These are phyloP conservation scores for Chrysogorgia sp. DNA, from an alignment of 92 coral and sea anemone species.

Conservation along the genomic window DNA sequence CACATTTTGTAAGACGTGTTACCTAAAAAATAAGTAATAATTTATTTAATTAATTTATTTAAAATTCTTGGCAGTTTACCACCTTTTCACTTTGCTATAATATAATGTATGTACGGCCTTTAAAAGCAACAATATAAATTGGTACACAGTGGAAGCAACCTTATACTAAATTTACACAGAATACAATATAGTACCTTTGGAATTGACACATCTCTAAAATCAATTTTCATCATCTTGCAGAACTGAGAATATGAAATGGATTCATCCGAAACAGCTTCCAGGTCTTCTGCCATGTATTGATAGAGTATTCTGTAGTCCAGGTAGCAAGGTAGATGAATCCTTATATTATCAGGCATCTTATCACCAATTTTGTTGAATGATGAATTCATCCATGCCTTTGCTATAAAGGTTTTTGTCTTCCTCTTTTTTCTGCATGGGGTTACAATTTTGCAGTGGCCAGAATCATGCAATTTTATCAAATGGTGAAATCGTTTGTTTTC, in stretches of 20 bases:
- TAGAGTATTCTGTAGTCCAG: conserved; percentile 39
- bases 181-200: conserved; percentile 41
- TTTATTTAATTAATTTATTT: too few species aligned
- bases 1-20: conserved; percentile 5
- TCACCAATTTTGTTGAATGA: conserved; percentile 48
- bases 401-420: conserved; percentile 35
- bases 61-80: too few species aligned
- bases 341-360: conserved; percentile 49
- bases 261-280: not conserved
- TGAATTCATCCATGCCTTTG: conserved; percentile 51
- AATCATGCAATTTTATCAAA: not conserved
- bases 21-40: not conserved
- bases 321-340: conserved; percentile 49
- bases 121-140: too few species aligned
- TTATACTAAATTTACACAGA: too few species aligned
- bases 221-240: conserved; percentile 21
- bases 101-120: too few species aligned
- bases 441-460: not conserved
- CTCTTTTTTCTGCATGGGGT: not conserved
- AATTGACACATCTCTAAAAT: conserved; percentile 53
- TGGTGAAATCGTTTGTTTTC: not conserved
- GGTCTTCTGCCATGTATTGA: conserved; percentile 24
- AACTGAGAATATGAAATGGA: conserved; percentile 51
- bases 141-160: too few species aligned
- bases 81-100: too few species aligned